A percentile compares a stretch with the other conserved stretches of the same genome.
These are phyloP conservation scores for Microcebus ravelobensis DNA, from an alignment of 2,113 vertebrate genomes.

Conservation along the genomic window DNA sequence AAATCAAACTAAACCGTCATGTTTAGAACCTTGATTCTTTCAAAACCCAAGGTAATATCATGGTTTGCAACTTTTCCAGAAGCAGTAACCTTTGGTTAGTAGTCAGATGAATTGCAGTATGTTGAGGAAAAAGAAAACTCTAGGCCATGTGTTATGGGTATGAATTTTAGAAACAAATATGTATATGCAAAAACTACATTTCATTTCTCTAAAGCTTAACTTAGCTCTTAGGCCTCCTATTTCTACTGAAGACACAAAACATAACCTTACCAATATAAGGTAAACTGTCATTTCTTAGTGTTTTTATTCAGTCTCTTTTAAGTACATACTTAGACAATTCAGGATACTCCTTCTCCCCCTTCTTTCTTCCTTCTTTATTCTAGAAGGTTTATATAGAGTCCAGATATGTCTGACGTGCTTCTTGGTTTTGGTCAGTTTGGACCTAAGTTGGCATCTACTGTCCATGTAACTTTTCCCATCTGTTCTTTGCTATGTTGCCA, in stretches of 20 bases:
- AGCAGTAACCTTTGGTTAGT: background rate
- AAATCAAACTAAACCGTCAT: background rate
- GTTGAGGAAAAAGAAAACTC: background rate
- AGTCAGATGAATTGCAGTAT: background rate
- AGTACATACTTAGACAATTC: background rate
- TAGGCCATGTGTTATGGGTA: background rate
- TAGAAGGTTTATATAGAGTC: background rate
- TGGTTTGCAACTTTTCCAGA: background rate
- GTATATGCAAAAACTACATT: background rate
- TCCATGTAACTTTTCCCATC: background rate
- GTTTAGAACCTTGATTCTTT: background rate
- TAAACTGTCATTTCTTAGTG: background rate
- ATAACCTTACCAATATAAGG: background rate
- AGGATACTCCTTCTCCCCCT: background rate
- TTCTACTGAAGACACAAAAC: slow-evolving; percentile 24
- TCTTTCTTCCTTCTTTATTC: background rate
- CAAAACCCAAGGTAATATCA: background rate
- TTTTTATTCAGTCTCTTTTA: background rate
- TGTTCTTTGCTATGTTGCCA: background rate
- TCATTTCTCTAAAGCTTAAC: background rate
- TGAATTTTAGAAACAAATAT: slow-evolving; percentile 29
- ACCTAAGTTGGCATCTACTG: background rate
- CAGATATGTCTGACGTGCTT: background rate
- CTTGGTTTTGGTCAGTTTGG: background rate
- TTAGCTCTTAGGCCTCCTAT: background rate